Evolutionary conservation across 2,113 vertebrate species (phyloP).

Genomic region (Junco hyemalis): DNA sequence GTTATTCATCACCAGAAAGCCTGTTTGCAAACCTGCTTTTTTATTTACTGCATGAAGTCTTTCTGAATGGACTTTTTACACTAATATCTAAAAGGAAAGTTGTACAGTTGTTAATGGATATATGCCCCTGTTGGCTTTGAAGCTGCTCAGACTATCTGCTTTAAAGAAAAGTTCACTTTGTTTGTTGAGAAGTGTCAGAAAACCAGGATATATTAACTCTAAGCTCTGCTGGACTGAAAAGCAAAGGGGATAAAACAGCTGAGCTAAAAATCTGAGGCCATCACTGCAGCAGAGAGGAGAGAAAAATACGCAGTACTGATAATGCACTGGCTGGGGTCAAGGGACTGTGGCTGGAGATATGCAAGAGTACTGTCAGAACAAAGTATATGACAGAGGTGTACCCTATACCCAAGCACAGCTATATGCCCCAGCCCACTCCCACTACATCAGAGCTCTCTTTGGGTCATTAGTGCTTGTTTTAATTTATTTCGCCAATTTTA

Average conservation of each 20-base stretch:
- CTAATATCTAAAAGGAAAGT: neutral
- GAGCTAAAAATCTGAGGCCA: neutral
- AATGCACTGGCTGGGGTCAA: neutral
- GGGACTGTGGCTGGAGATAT: neutral
- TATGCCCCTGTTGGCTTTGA: neutral
- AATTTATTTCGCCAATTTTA: constrained; percentile 73
- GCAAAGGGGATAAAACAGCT: neutral
- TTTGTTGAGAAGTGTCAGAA: neutral
- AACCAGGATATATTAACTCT: neutral
- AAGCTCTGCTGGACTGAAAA: neutral
- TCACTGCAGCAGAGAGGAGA: neutral
- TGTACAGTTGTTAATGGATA: neutral
- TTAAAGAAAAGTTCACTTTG: neutral
- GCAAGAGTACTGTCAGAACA: neutral
- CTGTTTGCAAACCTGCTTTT: constrained; percentile 16
- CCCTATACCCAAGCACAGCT: neutral
- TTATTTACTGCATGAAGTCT: neutral
- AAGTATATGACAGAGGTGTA: neutral
- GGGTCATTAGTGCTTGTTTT: constrained; percentile 73
- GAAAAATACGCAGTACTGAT: neutral
- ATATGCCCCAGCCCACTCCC: constrained; percentile 27
- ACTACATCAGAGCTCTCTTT: constrained; percentile 60
- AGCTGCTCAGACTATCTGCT: neutral
- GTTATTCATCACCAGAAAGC: constrained; percentile 16
- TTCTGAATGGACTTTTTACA: neutral